Evolutionary conservation across 2,888 invertebrate species (phyloP).

Genomic region (Crepidodera aurea): DNA sequence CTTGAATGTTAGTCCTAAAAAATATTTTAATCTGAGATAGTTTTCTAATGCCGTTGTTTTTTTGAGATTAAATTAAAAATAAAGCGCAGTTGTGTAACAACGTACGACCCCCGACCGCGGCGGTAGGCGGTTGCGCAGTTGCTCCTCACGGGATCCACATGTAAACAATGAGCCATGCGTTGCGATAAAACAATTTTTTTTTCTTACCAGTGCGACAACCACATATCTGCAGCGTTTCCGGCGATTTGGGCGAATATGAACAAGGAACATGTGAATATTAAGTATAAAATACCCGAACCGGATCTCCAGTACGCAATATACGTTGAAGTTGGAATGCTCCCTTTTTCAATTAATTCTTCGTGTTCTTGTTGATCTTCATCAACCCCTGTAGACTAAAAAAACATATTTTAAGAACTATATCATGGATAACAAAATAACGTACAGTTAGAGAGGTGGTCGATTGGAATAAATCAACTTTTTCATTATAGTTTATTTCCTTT

Average conservation of each 20-base stretch:
- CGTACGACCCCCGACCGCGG: too few relatives aligned
- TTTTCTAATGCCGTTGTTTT: too few relatives aligned
- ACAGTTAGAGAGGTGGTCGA: background rate
- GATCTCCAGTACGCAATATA: conserved; percentile 76
- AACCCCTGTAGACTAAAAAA: conserved; percentile 7
- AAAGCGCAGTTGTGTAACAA: too few relatives aligned
- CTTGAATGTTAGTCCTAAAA: too few relatives aligned
- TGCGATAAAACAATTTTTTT: too few relatives aligned
- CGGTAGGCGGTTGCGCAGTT: too few relatives aligned
- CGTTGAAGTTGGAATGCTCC: conserved; percentile 68
- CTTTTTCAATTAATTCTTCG: conserved; percentile 72
- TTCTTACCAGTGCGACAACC: conserved; percentile 78
- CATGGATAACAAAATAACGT: background rate
- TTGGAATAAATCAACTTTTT: background rate
- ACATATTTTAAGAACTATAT: background rate
- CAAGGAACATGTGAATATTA: conserved; percentile 65
- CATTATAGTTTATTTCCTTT: background rate
- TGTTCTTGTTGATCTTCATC: conserved; percentile 67
- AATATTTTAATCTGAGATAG: too few relatives aligned
- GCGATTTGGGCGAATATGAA: conserved; percentile 74
- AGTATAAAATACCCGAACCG: conserved; percentile 68
- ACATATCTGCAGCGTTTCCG: conserved; percentile 77
- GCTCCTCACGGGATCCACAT: too few relatives aligned
- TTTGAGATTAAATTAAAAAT: too few relatives aligned
- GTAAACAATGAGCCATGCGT: too few relatives aligned